phyloP scores from a whole-genome alignment of 2,797 vertebrate genomes.

The Taeniopygia guttata region DNA sequence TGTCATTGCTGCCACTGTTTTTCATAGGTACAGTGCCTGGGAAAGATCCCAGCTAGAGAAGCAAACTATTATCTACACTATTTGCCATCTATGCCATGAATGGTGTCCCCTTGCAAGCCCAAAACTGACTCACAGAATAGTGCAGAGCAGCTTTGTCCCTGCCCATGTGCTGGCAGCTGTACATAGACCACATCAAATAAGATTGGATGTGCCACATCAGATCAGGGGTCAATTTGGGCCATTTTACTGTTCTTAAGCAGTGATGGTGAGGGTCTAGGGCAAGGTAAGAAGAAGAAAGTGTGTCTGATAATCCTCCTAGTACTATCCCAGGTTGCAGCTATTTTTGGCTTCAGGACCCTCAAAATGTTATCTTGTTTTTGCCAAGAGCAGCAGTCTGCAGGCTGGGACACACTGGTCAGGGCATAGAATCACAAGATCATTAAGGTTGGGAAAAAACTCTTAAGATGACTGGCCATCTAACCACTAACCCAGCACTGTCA shows the following conservation, averaged over 20 bases:
- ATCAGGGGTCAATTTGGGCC: background rate
- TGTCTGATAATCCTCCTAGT: background rate
- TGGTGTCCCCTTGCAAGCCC: background rate
- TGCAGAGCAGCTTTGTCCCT: background rate
- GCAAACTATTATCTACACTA: background rate
- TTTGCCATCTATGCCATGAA: background rate
- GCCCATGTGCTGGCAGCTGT: background rate
- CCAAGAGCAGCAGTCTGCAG: background rate
- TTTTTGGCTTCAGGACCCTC: background rate
- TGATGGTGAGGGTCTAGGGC: background rate
- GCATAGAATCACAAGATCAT: background rate
- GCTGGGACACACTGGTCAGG: rapidly evolving
- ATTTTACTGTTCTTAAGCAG: background rate
- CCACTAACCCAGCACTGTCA: background rate
- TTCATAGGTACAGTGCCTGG: background rate
- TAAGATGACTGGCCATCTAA: background rate
- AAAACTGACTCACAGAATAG: background rate
- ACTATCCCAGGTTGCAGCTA: background rate
- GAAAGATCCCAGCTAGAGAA: background rate
- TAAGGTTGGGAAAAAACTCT: background rate
- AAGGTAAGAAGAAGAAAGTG: background rate
- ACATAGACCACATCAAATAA: background rate
- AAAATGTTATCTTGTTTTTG: background rate
- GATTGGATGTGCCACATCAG: background rate
- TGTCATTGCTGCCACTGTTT: background rate